Percentiles rank a stretch among this genome's conserved stretches.
Evolutionary conservation across 1,140 invertebrate species (phyloP).

Genomic region (Ephestia elutella): DNA sequence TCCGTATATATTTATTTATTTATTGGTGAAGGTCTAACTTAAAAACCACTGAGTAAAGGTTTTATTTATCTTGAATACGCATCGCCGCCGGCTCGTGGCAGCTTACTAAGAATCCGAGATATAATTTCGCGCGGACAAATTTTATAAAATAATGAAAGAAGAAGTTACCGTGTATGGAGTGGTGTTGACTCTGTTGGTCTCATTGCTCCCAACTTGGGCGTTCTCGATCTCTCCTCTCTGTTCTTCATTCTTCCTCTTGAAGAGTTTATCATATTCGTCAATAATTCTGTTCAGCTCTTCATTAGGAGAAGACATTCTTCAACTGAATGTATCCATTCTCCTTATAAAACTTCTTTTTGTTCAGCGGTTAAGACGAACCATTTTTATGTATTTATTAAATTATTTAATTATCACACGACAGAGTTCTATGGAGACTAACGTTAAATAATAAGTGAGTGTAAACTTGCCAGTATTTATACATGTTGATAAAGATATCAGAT

Average conservation of each 20-base stretch:
- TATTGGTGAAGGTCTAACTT: no score
- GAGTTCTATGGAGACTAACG: background rate
- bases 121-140: no score
- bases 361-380: slow-evolving; percentile 31
- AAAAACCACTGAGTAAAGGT: no score
- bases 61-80: no score
- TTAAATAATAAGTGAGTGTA: background rate
- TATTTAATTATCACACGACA: background rate
- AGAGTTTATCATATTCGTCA: slow-evolving; percentile 47
- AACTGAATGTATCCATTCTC: slow-evolving; percentile 49
- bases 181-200: slow-evolving; percentile 33
- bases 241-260: slow-evolving; percentile 43
- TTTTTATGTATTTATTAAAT: slow-evolving; percentile 6
- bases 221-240: slow-evolving; percentile 46
- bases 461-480: background rate
- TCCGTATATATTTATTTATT: no score
- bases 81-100: no score
- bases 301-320: slow-evolving; percentile 34
- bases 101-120: no score
- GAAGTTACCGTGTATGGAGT: slow-evolving; percentile 42
- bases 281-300: slow-evolving; percentile 31
- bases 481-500: background rate
- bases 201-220: slow-evolving; percentile 49
- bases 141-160: no score
- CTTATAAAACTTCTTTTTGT: slow-evolving; percentile 49